Conservation (phyloP, 1,140 invertebrate species). For the Nylanderia fulva region DNA sequence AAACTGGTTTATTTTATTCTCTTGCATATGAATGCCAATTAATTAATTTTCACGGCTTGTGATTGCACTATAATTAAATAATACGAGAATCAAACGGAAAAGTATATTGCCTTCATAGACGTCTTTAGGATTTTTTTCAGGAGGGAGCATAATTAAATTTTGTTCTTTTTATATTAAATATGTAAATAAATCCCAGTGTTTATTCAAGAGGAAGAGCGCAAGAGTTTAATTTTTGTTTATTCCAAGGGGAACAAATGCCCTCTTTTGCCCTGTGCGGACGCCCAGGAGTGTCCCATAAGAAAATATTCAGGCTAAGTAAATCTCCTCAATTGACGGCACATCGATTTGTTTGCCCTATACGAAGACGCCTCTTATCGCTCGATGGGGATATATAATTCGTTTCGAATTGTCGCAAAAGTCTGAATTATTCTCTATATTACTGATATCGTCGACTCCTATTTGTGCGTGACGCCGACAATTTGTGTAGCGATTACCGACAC, state of each 20-base stretch:
- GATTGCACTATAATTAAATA: not conserved
- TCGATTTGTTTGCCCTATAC: conserved; percentile 20
- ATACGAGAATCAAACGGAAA: not conserved
- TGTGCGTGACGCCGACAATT: conserved; percentile 65
- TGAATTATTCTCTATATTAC: conserved; percentile 47
- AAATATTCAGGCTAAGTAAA: not conserved
- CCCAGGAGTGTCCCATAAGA: too few relatives aligned
- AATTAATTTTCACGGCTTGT: not conserved
- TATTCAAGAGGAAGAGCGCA: too few relatives aligned
- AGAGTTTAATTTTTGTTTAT: too few relatives aligned
- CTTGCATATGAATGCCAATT: not conserved
- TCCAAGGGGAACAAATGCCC: too few relatives aligned
- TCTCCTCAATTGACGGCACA: not conserved
- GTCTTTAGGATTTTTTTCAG: too few relatives aligned
- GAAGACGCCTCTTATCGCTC: conserved; percentile 16
- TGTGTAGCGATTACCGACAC: conserved; percentile 34
- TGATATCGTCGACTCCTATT: conserved; percentile 20
- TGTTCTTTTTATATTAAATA: too few relatives aligned
- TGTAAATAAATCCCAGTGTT: too few relatives aligned
- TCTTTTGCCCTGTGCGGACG: too few relatives aligned
- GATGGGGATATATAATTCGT: conserved; percentile 8
- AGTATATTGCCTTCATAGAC: not conserved
- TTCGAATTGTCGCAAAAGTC: conserved; percentile 16
- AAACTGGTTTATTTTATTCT: not conserved
- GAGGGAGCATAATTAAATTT: too few relatives aligned